phyloP scores from a whole-genome alignment of 2,113 vertebrate species.

The Alligator mississippiensis region DNA sequence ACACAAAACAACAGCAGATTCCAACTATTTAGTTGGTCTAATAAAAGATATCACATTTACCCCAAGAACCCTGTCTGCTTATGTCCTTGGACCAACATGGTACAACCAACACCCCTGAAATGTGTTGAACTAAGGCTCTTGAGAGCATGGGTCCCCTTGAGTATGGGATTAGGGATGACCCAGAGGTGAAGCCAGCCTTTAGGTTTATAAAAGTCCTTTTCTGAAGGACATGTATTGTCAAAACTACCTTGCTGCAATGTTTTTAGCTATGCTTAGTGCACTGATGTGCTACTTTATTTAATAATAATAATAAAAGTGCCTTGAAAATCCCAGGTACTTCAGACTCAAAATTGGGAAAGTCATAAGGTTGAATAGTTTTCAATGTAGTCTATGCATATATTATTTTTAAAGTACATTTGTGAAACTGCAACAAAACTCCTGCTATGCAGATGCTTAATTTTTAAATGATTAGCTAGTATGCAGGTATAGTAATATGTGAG shows the following conservation, averaged over 20 bases:
- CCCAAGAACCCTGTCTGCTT: no score
- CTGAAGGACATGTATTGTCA: not conserved
- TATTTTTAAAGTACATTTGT: not conserved
- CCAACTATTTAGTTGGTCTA: no score
- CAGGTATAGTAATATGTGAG: not conserved
- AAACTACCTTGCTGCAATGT: not conserved
- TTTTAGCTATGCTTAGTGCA: not conserved
- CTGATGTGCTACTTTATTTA: not conserved
- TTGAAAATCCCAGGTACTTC: not conserved
- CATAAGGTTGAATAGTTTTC: not conserved
- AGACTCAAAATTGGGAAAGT: not conserved
- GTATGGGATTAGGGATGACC: not conserved
- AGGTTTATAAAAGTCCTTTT: not conserved
- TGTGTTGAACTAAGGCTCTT: no score
- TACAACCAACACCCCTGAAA: no score
- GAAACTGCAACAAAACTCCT: rapidly evolving
- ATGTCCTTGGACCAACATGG: no score
- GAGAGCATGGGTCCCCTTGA: not conserved
- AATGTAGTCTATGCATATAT: not conserved
- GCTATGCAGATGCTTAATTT: not conserved
- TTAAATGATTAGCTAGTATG: not conserved
- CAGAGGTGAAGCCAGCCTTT: not conserved
- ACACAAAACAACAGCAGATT: no score
- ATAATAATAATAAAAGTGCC: not conserved
- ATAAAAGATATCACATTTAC: no score